phyloP scores from a whole-genome alignment of 1,140 invertebrate genomes.

The Zelostemma sp. region DNA sequence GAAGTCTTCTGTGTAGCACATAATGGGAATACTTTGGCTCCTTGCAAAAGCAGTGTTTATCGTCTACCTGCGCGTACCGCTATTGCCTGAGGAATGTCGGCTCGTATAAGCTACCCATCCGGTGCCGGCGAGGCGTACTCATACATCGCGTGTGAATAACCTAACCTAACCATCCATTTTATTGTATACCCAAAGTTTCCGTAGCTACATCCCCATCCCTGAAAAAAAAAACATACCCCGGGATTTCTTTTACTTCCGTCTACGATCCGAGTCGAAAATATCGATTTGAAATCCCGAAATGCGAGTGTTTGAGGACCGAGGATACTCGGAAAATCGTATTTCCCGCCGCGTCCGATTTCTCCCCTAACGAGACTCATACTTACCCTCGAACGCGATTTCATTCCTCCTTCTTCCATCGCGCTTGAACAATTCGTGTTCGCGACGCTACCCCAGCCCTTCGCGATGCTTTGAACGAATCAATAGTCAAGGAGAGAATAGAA shows the following conservation, averaged over 20 bases:
- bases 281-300: too few species aligned
- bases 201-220: conserved; percentile 27
- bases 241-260: too few species aligned
- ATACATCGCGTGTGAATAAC: conserved; percentile 42
- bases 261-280: too few species aligned
- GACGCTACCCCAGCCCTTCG: conserved; percentile 33
- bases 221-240: too few species aligned
- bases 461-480: conserved; percentile 39
- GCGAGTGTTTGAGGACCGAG: too few species aligned
- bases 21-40: conserved; percentile 52
- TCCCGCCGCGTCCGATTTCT: conserved; percentile 30
- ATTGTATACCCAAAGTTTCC: conserved; percentile 38
- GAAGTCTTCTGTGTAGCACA: conserved; percentile 50
- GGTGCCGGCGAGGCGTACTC: conserved; percentile 26
- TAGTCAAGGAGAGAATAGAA: conserved; percentile 42
- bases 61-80: conserved; percentile 48
- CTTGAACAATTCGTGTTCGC: conserved; percentile 38
- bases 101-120: conserved; percentile 23
- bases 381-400: conserved; percentile 38
- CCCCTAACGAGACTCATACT: conserved; percentile 34
- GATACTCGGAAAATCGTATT: conserved; percentile 28
- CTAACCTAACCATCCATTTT: conserved; percentile 39
- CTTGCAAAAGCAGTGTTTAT: conserved; percentile 53
- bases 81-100: conserved; percentile 41
- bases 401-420: conserved; percentile 29